A percentile compares a stretch with the other conserved stretches of the same genome.
Evolutionary conservation across 2,797 vertebrate species (phyloP).

Genomic region (Urophycis tenuis): DNA sequence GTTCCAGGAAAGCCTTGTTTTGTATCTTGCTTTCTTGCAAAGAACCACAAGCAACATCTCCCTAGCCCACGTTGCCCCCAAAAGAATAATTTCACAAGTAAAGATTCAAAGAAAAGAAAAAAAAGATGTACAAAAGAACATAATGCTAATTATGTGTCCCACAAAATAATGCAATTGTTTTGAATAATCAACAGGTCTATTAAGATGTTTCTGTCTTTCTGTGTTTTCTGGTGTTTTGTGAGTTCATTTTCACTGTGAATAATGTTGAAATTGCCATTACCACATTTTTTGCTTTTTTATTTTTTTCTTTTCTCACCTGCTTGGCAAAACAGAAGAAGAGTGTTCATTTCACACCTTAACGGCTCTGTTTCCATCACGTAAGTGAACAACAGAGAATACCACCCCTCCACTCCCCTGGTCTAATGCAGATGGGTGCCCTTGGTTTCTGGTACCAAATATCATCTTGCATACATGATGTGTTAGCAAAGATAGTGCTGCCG

Average conservation of each 20-base stretch:
- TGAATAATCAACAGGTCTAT: conserved; percentile 61
- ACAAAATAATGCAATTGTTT: conserved; percentile 67
- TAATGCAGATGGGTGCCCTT: conserved; percentile 79
- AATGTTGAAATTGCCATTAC: conserved; percentile 84
- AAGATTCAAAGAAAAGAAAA: conserved; percentile 44
- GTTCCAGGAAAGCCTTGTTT: conserved; percentile 67
- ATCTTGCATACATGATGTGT: conserved; percentile 41
- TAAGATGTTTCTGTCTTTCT: conserved; percentile 50
- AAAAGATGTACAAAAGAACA: conserved; percentile 57
- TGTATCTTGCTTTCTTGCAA: conserved; percentile 72
- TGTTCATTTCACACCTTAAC: conserved; percentile 99
- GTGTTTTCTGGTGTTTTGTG: conserved; percentile 51
- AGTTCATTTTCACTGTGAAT: conserved; percentile 73
- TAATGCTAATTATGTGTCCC: conserved; percentile 63
- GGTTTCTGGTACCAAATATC: conserved; percentile 69
- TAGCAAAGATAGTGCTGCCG: not conserved
- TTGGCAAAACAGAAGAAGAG: conserved; percentile 99
- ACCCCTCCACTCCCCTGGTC: conserved; percentile 70
- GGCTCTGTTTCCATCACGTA: conserved; percentile 99
- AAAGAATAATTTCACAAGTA: conserved; percentile 59
- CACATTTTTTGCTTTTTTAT: conserved; percentile 80
- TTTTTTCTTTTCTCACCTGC: conserved; percentile 94
- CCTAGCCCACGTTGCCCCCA: conserved; percentile 58
- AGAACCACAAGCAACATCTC: conserved; percentile 63
- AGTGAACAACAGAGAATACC: conserved; percentile 99